Conservation (phyloP, 2,888 invertebrate genomes). For the Caenorhabditis auriculariae region DNA sequence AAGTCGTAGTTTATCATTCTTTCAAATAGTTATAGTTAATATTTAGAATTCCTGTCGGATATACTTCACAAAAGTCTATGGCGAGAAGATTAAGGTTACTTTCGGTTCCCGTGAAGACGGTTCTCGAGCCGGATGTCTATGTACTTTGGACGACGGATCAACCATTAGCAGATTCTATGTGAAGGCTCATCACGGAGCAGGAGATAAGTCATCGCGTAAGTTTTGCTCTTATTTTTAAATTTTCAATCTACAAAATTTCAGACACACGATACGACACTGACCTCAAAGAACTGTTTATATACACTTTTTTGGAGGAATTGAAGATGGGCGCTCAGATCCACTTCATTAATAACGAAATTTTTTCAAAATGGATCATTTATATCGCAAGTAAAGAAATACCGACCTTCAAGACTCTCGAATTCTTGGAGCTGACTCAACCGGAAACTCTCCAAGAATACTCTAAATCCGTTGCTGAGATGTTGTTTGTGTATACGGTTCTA, state of each 20-base stretch:
- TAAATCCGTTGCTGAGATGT: conserved; percentile 7
- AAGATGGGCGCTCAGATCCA: conserved; percentile 2
- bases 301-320: neutral
- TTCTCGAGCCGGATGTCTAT: conserved; percentile 13
- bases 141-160: conserved; percentile 15
- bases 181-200: conserved; percentile 13
- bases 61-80: conserved; percentile 19
- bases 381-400: neutral
- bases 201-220: conserved; percentile 10
- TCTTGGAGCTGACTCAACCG: neutral
- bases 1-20: conserved; percentile 18
- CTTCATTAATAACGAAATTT: neutral
- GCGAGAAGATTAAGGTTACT: conserved; percentile 14
- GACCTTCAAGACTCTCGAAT: neutral
- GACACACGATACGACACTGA: neutral
- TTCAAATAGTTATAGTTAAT: conserved; percentile 21
- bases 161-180: conserved; percentile 10
- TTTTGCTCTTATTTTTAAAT: conserved; percentile 6
- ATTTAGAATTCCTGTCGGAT: conserved; percentile 17
- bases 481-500: conserved; percentile 5
- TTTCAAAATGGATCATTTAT: conserved; percentile 1
- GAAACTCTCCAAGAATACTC: conserved; percentile 10
- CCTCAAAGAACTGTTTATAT: neutral
- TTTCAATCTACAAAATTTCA: conserved; percentile 3
- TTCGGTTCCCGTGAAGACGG: conserved; percentile 12